Evolutionary conservation across 2,888 invertebrate species (phyloP).

Genomic region (Kryphioiulus occultus): DNA sequence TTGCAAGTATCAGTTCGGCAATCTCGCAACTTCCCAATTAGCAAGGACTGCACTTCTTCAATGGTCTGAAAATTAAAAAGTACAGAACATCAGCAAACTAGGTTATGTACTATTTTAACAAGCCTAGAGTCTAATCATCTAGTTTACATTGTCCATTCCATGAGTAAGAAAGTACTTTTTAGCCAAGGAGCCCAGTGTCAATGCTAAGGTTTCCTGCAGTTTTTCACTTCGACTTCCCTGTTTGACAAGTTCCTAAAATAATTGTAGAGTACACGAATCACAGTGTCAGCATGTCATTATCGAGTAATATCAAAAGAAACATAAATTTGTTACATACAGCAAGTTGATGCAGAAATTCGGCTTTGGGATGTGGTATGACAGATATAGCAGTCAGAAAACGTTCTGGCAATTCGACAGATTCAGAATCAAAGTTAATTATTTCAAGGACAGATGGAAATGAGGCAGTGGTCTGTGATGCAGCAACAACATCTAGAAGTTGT

Average conservation of each 20-base stretch:
- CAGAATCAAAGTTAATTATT: conserved; percentile 62
- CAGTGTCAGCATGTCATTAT: neutral
- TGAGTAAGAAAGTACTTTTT: conserved; percentile 32
- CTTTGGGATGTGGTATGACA: conserved; percentile 72
- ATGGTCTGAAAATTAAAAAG: neutral
- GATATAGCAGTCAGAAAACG: conserved; percentile 78
- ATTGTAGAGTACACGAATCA: neutral
- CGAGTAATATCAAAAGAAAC: neutral
- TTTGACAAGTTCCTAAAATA: conserved; percentile 61
- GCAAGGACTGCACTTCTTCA: neutral
- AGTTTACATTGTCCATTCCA: neutral
- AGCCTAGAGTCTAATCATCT: neutral
- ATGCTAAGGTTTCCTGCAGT: conserved; percentile 72
- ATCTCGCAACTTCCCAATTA: conserved; percentile 20
- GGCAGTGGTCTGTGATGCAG: conserved; percentile 73
- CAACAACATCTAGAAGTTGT: conserved; percentile 75
- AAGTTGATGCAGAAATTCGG: conserved; percentile 64
- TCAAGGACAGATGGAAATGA: conserved; percentile 75
- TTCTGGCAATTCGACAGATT: conserved; percentile 69
- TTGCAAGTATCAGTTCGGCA: conserved; percentile 49
- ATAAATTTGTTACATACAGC: conserved; percentile 56
- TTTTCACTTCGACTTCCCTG: conserved; percentile 67
- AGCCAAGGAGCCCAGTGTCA: conserved; percentile 63
- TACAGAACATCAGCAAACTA: neutral
- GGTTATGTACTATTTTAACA: neutral